Evolutionary conservation across 1,140 invertebrate species (phyloP), one percentile per base, ranked within the genome.

Genomic region (Drosophila arizonae): DNA sequence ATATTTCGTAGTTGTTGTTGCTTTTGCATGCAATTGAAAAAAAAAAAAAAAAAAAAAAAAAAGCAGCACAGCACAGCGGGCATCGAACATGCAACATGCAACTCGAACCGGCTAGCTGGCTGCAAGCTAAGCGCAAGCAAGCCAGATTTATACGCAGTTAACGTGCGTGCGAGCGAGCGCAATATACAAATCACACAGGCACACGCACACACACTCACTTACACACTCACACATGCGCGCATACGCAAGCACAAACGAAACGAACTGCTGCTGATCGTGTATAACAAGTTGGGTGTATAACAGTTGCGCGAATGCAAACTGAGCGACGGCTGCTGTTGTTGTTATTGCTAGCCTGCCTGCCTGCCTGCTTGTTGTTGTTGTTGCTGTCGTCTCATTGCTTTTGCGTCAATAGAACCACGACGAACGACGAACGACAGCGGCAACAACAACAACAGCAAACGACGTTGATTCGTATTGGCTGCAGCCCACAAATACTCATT

Each of bases 401-500:
- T 73, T 74, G 76, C 71, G 76, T 89, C 77, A 84, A 85, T 88
- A 89, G 85, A 84, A 89, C 80, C 71, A 72, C 71, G 28, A 66
- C 68, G 68, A 71, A 28, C 65, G 36, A 60, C 66, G 55, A 75
- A 65, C 64, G 41, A 61, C 74, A 58, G 41, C 60, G 36, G 58
- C 73, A 57, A 61, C 51, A 43, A 67, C 74, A 46, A 26, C 54
- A 50, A 57, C 75, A 39, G 45, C 46, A 48, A 57, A 66, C 72
- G 54, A 52, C 70, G 70, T 62, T 68, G 76, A 86, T 84, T 89
- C 85, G 85, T 89, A 89, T 89, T 89, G 85, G 85, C 86, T 89
- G 85, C 85, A 89, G 66, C 85, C 85, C 85, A 79, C 77, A 65
- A 84, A 89, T 69, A 85, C 80, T 88, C 84, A 88, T 88, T 88